Evolutionary conservation across 2,797 vertebrate genomes (phyloP).

Genomic region (Scarus forsteni): DNA sequence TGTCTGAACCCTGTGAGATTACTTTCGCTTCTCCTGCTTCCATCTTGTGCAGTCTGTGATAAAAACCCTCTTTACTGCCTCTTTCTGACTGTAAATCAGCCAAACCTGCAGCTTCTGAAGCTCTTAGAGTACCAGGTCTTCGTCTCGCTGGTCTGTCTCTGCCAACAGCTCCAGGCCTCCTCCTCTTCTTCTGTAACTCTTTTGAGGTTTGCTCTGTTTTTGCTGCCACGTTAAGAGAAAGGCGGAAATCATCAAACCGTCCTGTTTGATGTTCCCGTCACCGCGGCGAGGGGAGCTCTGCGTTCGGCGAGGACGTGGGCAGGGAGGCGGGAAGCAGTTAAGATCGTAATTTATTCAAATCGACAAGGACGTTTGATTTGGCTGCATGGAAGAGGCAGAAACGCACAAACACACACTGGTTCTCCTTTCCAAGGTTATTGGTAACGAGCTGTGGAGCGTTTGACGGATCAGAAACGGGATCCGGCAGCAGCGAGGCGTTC

Average conservation of each 20-base stretch:
- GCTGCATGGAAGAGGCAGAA: background rate
- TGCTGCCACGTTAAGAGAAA: conserved; percentile 30
- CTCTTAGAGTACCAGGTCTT: conserved; percentile 10
- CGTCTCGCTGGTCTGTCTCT: conserved; percentile 28
- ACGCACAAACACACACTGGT: background rate
- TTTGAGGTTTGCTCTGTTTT: conserved; percentile 18
- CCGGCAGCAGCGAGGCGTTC: conserved; percentile 17
- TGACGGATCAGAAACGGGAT: conserved; percentile 27
- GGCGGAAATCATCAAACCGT: conserved; percentile 16
- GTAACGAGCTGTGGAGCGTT: conserved; percentile 6
- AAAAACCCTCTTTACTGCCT: conserved; percentile 1
- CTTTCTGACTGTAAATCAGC: conserved; percentile 11
- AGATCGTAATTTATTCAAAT: conserved; percentile 32
- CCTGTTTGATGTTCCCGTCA: conserved; percentile 47
- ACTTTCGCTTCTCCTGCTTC: background rate
- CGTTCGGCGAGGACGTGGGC: conserved; percentile 22
- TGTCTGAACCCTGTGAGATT: no score
- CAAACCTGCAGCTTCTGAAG: conserved; percentile 38
- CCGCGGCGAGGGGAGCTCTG: conserved; percentile 11
- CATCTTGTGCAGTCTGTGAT: conserved; percentile 18
- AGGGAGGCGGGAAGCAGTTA: conserved; percentile 5
- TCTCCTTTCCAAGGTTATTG: conserved; percentile 23
- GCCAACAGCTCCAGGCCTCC: conserved; percentile 60
- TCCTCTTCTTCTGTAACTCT: conserved; percentile 26
- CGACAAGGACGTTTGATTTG: conserved; percentile 14